Evolutionary conservation across 2,797 vertebrate genomes (phyloP), one percentile per base, ranked within the genome.

Genomic region (Helicolenus hilgendorfi): DNA sequence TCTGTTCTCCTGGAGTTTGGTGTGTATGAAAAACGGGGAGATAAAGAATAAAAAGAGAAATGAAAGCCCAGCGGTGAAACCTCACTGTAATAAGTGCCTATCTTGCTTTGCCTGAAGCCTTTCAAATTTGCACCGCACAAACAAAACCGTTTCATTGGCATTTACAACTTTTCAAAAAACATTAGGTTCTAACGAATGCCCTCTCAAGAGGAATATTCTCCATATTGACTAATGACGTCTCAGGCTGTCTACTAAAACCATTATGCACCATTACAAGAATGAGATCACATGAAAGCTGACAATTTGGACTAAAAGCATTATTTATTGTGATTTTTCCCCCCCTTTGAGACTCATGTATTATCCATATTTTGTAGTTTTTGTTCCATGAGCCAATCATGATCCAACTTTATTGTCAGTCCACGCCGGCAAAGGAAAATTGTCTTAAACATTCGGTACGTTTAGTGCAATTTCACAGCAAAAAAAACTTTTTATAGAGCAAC

Each of bases 121-220:
- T 79, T 89, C 20, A 71, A 49, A 88, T 86, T 74, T 79, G 56
- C 64, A 73, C 81, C 11, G 36, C 60, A 79, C 60, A 82, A 83
- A 90, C 60, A 86, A 74, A 89, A 75, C 20, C 2, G 20, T 83
- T 89, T 83, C 60, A 84, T 31, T 63, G 68, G 65, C 70, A 78
- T 76, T 79, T 81, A 22, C n/a, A 91, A 81, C 71, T 92, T 90
- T 87, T 89, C 53, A 62, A 75, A 64, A 89, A 79, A 82, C 45
- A 84, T 87, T n/a, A 68, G 7, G 20, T 77, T 79, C 3, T 72
- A 73, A 84, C 70, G 79, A 91, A 79, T 33, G 29, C 20, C 11
- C 55, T 68, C 77, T 86, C 62, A 62, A 56, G 65, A 74, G 60
- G 77, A 86, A 78, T 53, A 59, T 75, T 81, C 41, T 49, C 68